A percentile compares a stretch with the other conserved stretches of the same genome.
These are phyloP conservation scores for Babylonia areolata DNA, from an alignment of 1,140 invertebrate genomes.

Conservation along the genomic window DNA sequence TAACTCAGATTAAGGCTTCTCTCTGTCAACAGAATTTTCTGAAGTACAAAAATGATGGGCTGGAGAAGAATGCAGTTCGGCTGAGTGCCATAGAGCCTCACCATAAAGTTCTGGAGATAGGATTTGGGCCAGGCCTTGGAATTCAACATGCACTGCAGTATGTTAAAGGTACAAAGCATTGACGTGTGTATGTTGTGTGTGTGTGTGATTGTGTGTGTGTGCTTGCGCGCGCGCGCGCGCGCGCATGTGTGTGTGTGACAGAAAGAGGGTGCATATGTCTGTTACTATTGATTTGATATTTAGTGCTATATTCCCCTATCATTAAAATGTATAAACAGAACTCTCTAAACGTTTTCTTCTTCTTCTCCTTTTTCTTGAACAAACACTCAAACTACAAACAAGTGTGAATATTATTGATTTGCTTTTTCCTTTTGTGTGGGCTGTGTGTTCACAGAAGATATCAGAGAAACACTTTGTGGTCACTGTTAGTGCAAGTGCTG, in stretches of 20 bases:
- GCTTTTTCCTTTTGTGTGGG: no score
- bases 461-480: no score
- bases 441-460: no score
- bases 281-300: no score
- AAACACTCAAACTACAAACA: no score
- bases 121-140: conserved; percentile 62
- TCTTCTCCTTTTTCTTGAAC: no score
- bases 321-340: no score
- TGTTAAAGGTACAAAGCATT: conserved; percentile 51
- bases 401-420: no score
- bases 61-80: conserved; percentile 53
- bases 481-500: no score
- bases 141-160: conserved; percentile 52
- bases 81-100: conserved; percentile 56
- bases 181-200: neutral
- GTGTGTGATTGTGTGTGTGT: neutral
- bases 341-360: no score
- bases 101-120: conserved; percentile 60
- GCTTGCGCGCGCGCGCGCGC: neutral
- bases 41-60: conserved; percentile 37
- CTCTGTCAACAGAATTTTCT: conserved; percentile 40
- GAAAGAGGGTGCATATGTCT: no score
- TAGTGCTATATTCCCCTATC: no score
- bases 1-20: neutral
- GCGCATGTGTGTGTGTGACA: neutral